Evolutionary conservation across 2,888 invertebrate species (phyloP).

Genomic region (Mechanitis mazaeus): DNA sequence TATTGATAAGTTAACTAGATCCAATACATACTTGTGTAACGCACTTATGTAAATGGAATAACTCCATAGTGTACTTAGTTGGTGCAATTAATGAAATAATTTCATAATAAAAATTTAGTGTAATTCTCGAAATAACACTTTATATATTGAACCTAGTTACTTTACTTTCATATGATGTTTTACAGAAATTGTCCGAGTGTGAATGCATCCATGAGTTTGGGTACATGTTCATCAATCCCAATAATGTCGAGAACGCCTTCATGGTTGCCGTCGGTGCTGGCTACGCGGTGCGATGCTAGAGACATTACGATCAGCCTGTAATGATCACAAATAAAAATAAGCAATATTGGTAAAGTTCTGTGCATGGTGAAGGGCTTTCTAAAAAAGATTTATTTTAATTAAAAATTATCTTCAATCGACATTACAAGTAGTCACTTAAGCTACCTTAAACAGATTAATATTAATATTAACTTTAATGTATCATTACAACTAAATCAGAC

Average conservation of each 20-base stretch:
- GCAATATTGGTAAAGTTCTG: not conserved
- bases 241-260: constrained; percentile 78
- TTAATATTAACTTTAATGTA: no score
- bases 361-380: no score
- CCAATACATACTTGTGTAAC: not conserved
- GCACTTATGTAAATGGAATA: not conserved
- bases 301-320: constrained; percentile 78
- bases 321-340: constrained; percentile 13
- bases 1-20: not conserved
- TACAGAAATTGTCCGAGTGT: constrained; percentile 72
- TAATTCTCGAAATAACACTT: not conserved
- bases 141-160: constrained; percentile 2
- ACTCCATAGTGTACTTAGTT: not conserved
- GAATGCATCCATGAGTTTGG: constrained; percentile 80
- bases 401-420: no score
- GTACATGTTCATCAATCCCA: constrained; percentile 80
- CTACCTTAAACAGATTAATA: no score
- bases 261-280: constrained; percentile 65
- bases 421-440: no score
- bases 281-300: constrained; percentile 72
- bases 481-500: no score
- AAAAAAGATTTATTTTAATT: no score
- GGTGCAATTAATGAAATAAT: no score
- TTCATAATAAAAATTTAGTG: no score
- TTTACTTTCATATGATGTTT: constrained; percentile 23